Evolutionary conservation across 2,888 invertebrate genomes (phyloP).

Genomic region (Omphaloscelis lunosa): DNA sequence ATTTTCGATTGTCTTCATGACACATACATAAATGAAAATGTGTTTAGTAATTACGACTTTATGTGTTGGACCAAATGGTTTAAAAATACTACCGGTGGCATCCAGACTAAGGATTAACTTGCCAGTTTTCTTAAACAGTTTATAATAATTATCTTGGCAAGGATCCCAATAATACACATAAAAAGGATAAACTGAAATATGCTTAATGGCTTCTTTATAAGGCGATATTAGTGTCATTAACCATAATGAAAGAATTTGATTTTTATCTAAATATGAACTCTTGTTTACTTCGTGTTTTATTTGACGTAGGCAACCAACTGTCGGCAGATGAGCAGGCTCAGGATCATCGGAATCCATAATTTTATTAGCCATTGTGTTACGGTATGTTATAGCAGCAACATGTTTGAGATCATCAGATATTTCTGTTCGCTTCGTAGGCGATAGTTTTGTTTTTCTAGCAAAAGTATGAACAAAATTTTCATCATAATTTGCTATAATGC

Average conservation of each 20-base stretch:
- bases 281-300: too few relatives aligned
- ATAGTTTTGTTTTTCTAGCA: conserved; percentile 27
- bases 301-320: conserved; percentile 20
- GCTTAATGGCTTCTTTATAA: conserved; percentile 39
- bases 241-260: too few relatives aligned
- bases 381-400: background rate
- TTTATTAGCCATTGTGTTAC: conserved; percentile 13
- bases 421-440: conserved; percentile 32
- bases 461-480: conserved; percentile 22
- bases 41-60: conserved; percentile 43
- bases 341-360: conserved; percentile 30
- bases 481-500: conserved; percentile 19
- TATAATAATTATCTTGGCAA: conserved; percentile 40
- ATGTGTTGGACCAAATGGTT: background rate
- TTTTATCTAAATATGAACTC: too few relatives aligned
- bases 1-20: conserved; percentile 37
- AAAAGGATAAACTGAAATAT: conserved; percentile 32
- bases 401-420: conserved; percentile 4
- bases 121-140: conserved; percentile 22
- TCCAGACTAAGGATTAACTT: too few relatives aligned
- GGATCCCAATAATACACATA: conserved; percentile 44
- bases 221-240: conserved; percentile 23
- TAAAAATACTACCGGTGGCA: too few relatives aligned
- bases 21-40: conserved; percentile 45
- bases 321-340: conserved; percentile 50